These are phyloP conservation scores for Cataglyphis altisquamis DNA, from an alignment of 2,888 invertebrate genomes.

Conservation along the genomic window DNA sequence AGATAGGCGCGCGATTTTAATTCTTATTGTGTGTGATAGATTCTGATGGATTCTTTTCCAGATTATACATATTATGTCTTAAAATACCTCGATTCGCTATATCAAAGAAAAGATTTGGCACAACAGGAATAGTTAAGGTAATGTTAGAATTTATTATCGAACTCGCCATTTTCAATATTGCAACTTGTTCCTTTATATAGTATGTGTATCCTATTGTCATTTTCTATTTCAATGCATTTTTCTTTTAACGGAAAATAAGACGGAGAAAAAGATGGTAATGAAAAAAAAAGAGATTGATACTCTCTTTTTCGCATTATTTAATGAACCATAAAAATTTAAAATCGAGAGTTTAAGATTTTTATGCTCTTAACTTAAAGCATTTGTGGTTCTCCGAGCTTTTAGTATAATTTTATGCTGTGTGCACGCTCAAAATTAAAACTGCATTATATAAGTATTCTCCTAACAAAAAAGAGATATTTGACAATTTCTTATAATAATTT, in stretches of 20 bases:
- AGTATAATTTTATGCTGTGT: conserved; percentile 28
- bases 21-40: background rate
- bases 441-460: conserved; percentile 16
- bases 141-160: conserved; percentile 36
- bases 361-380: conserved; percentile 73
- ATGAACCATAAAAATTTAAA: conserved; percentile 71
- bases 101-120: conserved; percentile 40
- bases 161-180: conserved; percentile 5
- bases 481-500: background rate
- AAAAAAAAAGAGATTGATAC: conserved; percentile 60
- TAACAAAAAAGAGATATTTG: conserved; percentile 1
- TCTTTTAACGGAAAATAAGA: conserved; percentile 52
- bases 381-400: conserved; percentile 17
- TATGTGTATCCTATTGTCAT: conserved; percentile 10
- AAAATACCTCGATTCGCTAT: background rate
- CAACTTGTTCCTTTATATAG: conserved; percentile 5
- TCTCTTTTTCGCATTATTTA: conserved; percentile 66
- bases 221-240: conserved; percentile 47
- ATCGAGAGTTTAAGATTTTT: conserved; percentile 75
- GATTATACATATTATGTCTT: background rate
- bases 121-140: conserved; percentile 35
- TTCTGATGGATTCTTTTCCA: background rate
- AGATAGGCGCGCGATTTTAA: background rate
- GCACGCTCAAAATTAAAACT: conserved; percentile 29
- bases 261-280: conserved; percentile 71